Evolutionary conservation across 2,888 invertebrate species (phyloP).

Genomic region (Aphodius sticticus): DNA sequence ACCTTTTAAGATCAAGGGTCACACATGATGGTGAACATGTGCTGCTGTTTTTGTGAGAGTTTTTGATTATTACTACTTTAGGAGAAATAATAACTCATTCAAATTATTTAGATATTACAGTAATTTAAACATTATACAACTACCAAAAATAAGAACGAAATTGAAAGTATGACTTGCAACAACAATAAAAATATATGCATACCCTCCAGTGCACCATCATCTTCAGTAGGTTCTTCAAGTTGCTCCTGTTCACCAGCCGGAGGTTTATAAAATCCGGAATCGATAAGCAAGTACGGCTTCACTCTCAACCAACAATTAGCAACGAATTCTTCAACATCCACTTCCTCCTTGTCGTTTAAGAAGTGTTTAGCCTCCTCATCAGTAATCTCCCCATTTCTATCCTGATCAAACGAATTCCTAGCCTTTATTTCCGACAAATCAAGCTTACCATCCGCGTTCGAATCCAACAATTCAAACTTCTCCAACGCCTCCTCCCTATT

Average conservation of each 20-base stretch:
- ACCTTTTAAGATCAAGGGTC: too few relatives aligned
- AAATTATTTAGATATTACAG: too few relatives aligned
- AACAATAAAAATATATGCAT: constrained; percentile 26
- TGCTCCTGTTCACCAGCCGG: constrained; percentile 53
- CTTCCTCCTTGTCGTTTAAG: constrained; percentile 72
- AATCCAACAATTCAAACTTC: constrained; percentile 81
- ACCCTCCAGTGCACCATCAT: constrained; percentile 46
- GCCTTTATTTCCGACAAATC: constrained; percentile 74
- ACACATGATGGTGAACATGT: too few relatives aligned
- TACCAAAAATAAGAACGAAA: too few relatives aligned
- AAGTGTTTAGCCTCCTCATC: constrained; percentile 86
- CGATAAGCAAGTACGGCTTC: constrained; percentile 80
- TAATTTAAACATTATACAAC: too few relatives aligned
- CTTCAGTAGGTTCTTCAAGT: constrained; percentile 44
- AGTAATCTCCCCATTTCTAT: constrained; percentile 87
- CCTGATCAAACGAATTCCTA: constrained; percentile 83
- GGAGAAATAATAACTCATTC: too few relatives aligned
- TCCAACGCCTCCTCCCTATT: constrained; percentile 72
- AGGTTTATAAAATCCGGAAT: constrained; percentile 74
- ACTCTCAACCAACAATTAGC: constrained; percentile 78
- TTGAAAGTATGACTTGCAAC: too few relatives aligned
- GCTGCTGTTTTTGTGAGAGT: too few relatives aligned
- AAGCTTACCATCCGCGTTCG: constrained; percentile 80
- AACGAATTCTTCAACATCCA: constrained; percentile 74
- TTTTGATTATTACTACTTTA: too few relatives aligned